Conservation (phyloP, 2,113 vertebrate species). For the Ondatra zibethicus region DNA sequence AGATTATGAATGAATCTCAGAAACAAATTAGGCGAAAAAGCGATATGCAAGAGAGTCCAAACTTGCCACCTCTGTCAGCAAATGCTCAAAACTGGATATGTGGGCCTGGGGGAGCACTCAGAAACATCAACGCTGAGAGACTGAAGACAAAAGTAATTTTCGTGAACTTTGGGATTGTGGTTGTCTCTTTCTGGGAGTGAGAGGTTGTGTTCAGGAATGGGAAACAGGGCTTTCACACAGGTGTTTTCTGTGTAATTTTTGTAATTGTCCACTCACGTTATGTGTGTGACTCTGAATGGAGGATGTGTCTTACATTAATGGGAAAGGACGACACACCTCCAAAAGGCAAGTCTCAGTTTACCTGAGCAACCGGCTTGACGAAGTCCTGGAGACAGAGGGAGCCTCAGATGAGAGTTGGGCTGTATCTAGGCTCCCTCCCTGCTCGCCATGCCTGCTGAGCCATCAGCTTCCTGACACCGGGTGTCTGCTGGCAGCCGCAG, state of each 20-base stretch:
- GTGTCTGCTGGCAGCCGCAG: neutral
- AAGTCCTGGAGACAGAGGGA: neutral
- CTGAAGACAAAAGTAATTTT: constrained; percentile 18
- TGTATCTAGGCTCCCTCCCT: neutral
- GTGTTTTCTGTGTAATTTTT: neutral
- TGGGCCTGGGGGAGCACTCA: neutral
- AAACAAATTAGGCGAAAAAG: neutral
- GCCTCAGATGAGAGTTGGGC: neutral
- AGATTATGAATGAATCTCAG: neutral
- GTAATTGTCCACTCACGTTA: neutral
- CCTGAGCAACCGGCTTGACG: neutral
- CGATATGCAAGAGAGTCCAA: neutral
- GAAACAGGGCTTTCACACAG: neutral
- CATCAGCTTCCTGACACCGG: constrained; percentile 9
- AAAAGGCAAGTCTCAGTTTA: neutral
- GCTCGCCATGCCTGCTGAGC: neutral
- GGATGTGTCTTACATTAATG: neutral
- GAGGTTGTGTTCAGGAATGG: neutral
- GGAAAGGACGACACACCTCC: neutral
- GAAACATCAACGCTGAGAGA: neutral
- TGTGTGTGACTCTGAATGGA: neutral
- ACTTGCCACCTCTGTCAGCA: neutral
- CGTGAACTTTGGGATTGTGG: neutral
- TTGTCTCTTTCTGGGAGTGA: neutral
- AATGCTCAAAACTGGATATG: neutral